Conservation (phyloP, 2,888 invertebrate genomes). For the Enoplolaimus lenunculus region DNA sequence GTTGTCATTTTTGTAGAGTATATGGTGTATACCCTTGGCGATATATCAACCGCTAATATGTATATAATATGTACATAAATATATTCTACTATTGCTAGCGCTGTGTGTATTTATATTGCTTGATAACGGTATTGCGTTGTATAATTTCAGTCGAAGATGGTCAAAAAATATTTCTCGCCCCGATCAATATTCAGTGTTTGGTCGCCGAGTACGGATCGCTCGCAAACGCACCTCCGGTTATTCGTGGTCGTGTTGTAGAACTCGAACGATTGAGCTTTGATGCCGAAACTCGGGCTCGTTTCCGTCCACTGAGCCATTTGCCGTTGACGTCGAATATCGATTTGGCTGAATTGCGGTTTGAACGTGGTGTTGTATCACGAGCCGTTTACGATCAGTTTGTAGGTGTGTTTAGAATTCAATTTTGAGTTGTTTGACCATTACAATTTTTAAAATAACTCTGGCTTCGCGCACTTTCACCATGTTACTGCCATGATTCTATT, state of each 20-base stretch:
- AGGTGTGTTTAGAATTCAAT: too few relatives aligned
- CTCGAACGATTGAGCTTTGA: conserved; percentile 71
- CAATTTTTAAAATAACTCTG: too few relatives aligned
- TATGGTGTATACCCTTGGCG: too few relatives aligned
- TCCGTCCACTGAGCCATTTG: conserved; percentile 66
- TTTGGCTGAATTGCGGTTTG: conserved; percentile 69
- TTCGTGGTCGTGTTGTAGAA: conserved; percentile 67
- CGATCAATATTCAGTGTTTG: conserved; percentile 74
- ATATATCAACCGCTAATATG: too few relatives aligned
- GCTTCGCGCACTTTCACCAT: background rate
- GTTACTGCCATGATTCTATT: background rate
- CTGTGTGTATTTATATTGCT: too few relatives aligned
- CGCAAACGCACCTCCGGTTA: conserved; percentile 57
- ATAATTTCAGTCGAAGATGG: conserved; percentile 61
- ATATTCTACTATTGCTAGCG: too few relatives aligned
- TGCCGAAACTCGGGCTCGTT: conserved; percentile 59
- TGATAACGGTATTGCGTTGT: too few relatives aligned
- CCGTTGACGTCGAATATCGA: conserved; percentile 79
- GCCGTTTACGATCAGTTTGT: conserved; percentile 55
- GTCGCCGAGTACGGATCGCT: conserved; percentile 69
- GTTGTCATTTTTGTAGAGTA: too few relatives aligned
- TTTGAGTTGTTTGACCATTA: too few relatives aligned
- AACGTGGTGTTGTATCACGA: conserved; percentile 56
- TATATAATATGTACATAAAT: too few relatives aligned
- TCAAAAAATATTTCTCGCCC: conserved; percentile 77